phyloP scores from a whole-genome alignment of 1,140 invertebrate genomes.

The Sycophaga agraensis region DNA sequence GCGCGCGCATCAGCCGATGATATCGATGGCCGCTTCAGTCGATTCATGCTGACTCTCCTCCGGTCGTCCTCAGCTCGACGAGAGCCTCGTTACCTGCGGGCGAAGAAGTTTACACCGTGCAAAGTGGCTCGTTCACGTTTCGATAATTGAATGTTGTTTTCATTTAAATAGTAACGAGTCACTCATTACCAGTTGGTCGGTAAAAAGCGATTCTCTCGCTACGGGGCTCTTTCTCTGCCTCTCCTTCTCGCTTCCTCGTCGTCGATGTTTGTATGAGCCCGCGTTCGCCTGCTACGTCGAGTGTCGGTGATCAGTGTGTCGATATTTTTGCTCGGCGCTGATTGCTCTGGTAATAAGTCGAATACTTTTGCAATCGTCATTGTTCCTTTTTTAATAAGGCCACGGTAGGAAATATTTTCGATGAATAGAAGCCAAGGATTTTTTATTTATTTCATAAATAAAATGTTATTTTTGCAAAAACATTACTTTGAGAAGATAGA shows the following conservation, averaged over 20 bases:
- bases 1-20: background rate
- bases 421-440: too few relatives aligned
- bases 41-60: constrained; percentile 17
- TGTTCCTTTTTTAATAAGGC: too few relatives aligned
- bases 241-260: too few relatives aligned
- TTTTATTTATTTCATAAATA: too few relatives aligned
- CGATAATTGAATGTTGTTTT: constrained; percentile 32
- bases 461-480: too few relatives aligned
- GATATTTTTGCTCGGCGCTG: background rate
- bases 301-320: background rate
- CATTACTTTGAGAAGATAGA: too few relatives aligned
- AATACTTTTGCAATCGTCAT: too few relatives aligned
- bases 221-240: background rate
- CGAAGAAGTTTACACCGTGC: constrained; percentile 26
- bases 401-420: too few relatives aligned
- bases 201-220: background rate
- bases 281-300: background rate
- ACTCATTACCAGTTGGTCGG: constrained; percentile 20
- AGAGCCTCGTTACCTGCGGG: background rate
- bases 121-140: constrained; percentile 28
- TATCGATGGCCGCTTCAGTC: constrained; percentile 7
- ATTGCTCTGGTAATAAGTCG: too few relatives aligned
- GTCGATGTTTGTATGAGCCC: background rate
- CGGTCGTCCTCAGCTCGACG: background rate
- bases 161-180: constrained; percentile 26